Evolutionary conservation across 2,797 vertebrate genomes (phyloP), one percentile per base, ranked within the genome.

Genomic region (Bothrops alternatus): DNA sequence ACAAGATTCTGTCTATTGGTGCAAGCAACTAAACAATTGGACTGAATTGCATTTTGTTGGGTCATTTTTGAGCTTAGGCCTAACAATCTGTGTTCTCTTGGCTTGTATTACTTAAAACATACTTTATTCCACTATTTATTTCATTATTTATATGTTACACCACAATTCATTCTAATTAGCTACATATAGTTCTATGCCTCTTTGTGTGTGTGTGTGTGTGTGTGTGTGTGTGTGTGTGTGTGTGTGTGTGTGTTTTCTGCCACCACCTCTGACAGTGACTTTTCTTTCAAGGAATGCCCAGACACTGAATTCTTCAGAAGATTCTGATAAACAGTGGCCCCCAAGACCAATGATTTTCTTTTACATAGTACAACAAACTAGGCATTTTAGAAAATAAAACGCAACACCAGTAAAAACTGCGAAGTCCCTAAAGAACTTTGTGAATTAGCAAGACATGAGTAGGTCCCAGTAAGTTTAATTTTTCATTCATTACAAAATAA

Each of bases 401-500:
- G 6, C 6, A 56, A 8, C 14, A 1, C n/a, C 28, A 13, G 16
- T 55, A 12, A 25, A 69, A n/a, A 69, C 10, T 55, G 37, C 11
- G 25, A 55, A 10, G 1, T 23, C 50, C 13, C 47, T 37, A 25
- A 65, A 69, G 28, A 63, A 88, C 1, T 12, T 37, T 42, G 20
- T 58, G 32, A 90, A 78, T 90, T 42, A 57, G 55, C 69, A 63
- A 82, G 12, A 42, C 47, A 85, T n/a, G 56, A 47, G 6, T 42
- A 18, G 14, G 20, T 4, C 20, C 20, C 63, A 65, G 28, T 69
- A 23, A 53, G 42, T 90, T 90, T n/a, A 57, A 57, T 57, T 78
- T 78, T 73, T 60, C 23, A 63, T 89, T 89, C 58, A 89, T 89
- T 63, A 89, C 89, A 90, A 82, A 58, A 56, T 60, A n/a, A 85